Base-by-base conservation (phyloP, 2,113 vertebrate species). In the Hystrix brachyura region DNA sequence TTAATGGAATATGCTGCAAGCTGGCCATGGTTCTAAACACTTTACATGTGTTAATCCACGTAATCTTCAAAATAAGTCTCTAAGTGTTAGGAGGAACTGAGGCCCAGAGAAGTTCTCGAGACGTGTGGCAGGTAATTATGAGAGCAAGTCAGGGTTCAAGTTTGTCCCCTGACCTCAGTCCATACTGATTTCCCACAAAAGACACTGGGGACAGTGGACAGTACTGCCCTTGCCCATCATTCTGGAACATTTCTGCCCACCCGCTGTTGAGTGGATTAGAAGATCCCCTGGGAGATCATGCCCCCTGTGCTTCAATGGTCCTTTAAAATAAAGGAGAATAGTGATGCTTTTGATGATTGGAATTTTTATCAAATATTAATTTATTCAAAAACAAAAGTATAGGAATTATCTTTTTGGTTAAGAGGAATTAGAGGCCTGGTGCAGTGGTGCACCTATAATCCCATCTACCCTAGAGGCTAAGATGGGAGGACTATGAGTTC, bases 311-410 rank as follows among this genome's bases (percentile, higher is more conserved):
- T 48, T 43, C 81, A 53, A 78, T n/a, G 1, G 29, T 74, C 59
- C 43, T 82, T 48, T 25, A 62, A 88, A 51, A n/a, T 62, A 78
- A 78, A 29, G 7, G 81, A n/a, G 48, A 80, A 23, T 29, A 43
- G 9, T 51, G 9, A 62, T 90, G 32, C 14, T 95, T 94, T 72
- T 67, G 48, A 81, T 82, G 17, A 65, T 82, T 76, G 18, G 43
- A n/a, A 51, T 92, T 90, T 96, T 91, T 95, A 72, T 67, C 76
- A 62, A 76, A 38, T 94, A 19, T 38, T 71, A 74, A 67, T 83
- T 55, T 82, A 46, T 86, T 96, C 55, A 89, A 62, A 76, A 94
- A 78, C 53, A 91, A 90, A 95, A 81, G 18, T 78, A 57, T 64
- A 92, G 90, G 71, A 94, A 48, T 72, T 51, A 4, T 46, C 55